These are phyloP conservation scores for Eremobia ochroleuca DNA, from an alignment of 2,888 invertebrate genomes.

Conservation along the genomic window DNA sequence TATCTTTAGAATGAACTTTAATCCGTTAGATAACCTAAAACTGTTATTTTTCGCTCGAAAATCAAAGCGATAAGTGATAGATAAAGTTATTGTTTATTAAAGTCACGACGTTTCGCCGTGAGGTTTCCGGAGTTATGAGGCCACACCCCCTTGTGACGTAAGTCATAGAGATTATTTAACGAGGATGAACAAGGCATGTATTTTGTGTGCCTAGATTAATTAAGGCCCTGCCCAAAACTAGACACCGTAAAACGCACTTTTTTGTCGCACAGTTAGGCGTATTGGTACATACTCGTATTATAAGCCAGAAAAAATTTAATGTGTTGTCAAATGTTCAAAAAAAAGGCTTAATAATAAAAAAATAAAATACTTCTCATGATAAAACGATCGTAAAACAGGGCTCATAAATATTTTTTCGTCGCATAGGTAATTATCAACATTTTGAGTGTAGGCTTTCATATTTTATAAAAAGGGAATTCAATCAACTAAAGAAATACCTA, in stretches of 20 bases:
- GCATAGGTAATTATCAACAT: too few species aligned
- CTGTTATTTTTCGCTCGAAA: conserved; percentile 31
- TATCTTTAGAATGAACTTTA: conserved; percentile 56
- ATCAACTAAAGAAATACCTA: too few species aligned
- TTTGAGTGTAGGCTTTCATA: too few species aligned
- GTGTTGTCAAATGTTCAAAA: too few species aligned
- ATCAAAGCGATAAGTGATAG: conserved; percentile 31
- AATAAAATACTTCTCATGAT: too few species aligned
- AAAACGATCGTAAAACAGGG: too few species aligned
- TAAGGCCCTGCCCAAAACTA: neutral
- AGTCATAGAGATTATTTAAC: neutral
- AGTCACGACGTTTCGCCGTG: conserved; percentile 40
- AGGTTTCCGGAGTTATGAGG: conserved; percentile 28
- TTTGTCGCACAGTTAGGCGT: too few species aligned
- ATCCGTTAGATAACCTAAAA: conserved; percentile 38
- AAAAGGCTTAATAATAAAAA: too few species aligned
- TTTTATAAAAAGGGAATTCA: too few species aligned
- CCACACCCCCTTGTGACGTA: conserved; percentile 46
- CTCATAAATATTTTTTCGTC: too few species aligned
- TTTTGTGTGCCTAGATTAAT: neutral
- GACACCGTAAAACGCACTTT: neutral
- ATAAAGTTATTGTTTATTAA: conserved; percentile 42
- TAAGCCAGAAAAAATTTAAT: too few species aligned
- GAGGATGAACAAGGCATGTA: neutral
- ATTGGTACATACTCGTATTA: too few species aligned